A percentile compares a stretch with the other conserved stretches of the same genome.
These are phyloP conservation scores for Chromobotia macracanthus DNA, from an alignment of 2,797 vertebrate genomes.

Conservation along the genomic window DNA sequence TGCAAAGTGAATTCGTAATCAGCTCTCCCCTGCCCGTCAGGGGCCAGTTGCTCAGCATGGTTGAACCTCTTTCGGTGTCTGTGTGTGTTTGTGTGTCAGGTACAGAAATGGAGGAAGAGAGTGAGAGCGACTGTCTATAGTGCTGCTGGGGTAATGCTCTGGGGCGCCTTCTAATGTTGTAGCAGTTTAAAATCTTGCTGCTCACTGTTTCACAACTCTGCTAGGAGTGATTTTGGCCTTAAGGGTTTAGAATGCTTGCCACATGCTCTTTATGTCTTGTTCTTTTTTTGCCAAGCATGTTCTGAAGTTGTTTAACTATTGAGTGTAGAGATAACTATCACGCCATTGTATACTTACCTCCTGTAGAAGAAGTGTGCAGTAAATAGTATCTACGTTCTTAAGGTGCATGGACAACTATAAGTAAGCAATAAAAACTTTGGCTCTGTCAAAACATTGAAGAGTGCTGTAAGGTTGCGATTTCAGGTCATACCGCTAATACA, in stretches of 20 bases:
- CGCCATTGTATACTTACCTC: neutral
- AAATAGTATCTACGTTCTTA: too few species aligned
- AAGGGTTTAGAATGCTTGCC: conserved; percentile 28
- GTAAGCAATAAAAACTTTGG: too few species aligned
- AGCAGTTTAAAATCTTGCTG: neutral
- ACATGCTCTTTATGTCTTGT: neutral
- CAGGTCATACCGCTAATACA: too few species aligned
- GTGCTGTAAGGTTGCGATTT: too few species aligned
- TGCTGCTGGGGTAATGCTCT: conserved; percentile 8
- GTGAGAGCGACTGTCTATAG: neutral
- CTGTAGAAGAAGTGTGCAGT: neutral
- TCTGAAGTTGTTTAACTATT: conserved; percentile 37
- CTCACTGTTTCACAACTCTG: conserved; percentile 21
- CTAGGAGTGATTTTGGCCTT: conserved; percentile 6
- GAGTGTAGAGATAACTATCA: conserved; percentile 34
- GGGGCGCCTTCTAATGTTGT: conserved; percentile 3
- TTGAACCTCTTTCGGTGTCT: conserved; percentile 1
- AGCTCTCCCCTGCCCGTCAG: conserved; percentile 55
- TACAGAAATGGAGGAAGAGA: neutral
- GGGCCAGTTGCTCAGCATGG: conserved; percentile 40
- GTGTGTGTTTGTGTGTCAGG: conserved; percentile 4
- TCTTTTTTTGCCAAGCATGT: conserved; percentile 15
- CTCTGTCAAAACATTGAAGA: too few species aligned
- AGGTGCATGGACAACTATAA: too few species aligned
- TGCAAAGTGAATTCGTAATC: conserved; percentile 62